Conservation (phyloP, 2,797 vertebrate genomes). For the Trematomus bernacchii region DNA sequence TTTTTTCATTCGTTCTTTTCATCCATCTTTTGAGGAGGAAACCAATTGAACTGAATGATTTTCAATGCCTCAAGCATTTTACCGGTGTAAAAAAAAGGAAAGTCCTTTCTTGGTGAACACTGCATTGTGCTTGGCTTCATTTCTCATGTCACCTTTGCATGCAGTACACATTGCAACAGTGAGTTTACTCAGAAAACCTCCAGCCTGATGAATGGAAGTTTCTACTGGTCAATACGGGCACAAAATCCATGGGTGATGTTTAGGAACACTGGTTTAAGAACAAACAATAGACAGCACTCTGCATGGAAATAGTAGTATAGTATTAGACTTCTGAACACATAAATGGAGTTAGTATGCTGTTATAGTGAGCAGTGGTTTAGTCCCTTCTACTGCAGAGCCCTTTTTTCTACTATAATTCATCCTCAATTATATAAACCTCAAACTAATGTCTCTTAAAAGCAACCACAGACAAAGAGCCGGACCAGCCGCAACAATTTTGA, state of each 20-base stretch:
- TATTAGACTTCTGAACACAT: not conserved
- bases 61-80: conserved; percentile 9
- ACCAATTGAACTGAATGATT: conserved; percentile 39
- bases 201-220: conserved; percentile 29
- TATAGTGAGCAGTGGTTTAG: not conserved
- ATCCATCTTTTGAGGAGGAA: conserved; percentile 48
- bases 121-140: conserved; percentile 28
- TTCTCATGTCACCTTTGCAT: conserved; percentile 46
- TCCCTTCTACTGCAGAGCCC: conserved; percentile 10
- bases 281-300: conserved; percentile 2
- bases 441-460: conserved; percentile 39
- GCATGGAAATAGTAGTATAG: not conserved
- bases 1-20: conserved; percentile 12
- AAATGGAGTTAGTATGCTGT: not conserved
- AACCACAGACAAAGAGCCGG: not conserved
- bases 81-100: conserved; percentile 36
- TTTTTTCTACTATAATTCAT: not conserved
- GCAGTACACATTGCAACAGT: conserved; percentile 12
- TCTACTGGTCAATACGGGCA: conserved; percentile 20
- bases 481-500: too few relatives aligned
- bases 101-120: conserved; percentile 13
- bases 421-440: conserved; percentile 29
- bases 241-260: conserved; percentile 8
- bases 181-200: not conserved
- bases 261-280: not conserved